These are phyloP conservation scores for Bimastos eiseni DNA, from an alignment of 2,888 invertebrate species.

Conservation along the genomic window DNA sequence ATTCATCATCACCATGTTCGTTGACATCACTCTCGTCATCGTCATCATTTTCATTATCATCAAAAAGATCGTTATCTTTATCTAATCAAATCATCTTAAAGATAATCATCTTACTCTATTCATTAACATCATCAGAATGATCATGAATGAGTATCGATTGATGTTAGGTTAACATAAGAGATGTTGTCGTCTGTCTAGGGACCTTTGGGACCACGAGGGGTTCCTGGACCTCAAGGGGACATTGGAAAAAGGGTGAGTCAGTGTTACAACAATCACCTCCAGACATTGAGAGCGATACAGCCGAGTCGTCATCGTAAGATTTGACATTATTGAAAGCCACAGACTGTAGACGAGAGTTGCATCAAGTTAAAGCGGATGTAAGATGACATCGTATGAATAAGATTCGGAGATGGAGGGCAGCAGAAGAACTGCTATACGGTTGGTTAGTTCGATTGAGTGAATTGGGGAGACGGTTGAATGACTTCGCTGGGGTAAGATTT, in stretches of 20 bases:
- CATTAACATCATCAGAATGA: not conserved
- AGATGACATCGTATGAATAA: not conserved
- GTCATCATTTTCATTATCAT: not conserved
- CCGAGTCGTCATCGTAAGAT: not conserved
- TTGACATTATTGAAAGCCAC: not conserved
- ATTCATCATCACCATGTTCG: not conserved
- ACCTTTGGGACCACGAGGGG: conserved; percentile 44
- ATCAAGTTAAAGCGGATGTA: not conserved
- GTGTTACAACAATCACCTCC: not conserved
- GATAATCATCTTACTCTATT: not conserved
- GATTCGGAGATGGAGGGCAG: not conserved
- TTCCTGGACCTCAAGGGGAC: conserved; percentile 42
- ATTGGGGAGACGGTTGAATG: not conserved
- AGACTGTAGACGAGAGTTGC: not conserved
- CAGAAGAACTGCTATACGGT: not conserved
- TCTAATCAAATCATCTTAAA: not conserved
- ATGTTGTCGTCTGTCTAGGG: conserved; percentile 37
- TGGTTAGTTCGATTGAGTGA: not conserved
- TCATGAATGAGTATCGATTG: too few relatives aligned
- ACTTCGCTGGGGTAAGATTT: not conserved
- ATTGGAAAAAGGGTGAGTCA: conserved; percentile 44
- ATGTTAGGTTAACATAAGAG: not conserved
- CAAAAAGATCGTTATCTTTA: too few relatives aligned
- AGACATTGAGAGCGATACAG: not conserved
- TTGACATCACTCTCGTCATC: not conserved